Evolutionary conservation across 2,113 vertebrate species (phyloP).

Genomic region (Telmatochromis sp.): DNA sequence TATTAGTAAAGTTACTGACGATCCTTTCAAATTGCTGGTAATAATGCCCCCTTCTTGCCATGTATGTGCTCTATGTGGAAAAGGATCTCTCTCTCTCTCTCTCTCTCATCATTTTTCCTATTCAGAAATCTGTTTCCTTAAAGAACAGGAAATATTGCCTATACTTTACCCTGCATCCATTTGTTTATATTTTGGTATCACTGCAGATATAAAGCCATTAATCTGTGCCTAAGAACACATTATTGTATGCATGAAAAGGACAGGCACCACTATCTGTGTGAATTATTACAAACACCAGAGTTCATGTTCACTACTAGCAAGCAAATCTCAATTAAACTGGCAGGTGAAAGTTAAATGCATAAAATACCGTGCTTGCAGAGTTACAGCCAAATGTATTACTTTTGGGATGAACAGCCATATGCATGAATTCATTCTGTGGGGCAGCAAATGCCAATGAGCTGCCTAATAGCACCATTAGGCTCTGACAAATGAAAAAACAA

Average conservation of each 20-base stretch:
- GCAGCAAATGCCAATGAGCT: constrained; percentile 56
- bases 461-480: constrained; percentile 60
- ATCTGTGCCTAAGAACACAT: constrained; percentile 4
- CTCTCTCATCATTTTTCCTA: not conserved
- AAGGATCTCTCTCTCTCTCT: not conserved
- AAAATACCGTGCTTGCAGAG: constrained; percentile 41
- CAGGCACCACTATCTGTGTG: constrained; percentile 35
- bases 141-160: not conserved
- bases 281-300: constrained; percentile 34
- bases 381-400: constrained; percentile 8
- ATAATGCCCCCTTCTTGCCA: not conserved
- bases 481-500: constrained; percentile 64
- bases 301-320: constrained; percentile 15
- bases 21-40: not conserved
- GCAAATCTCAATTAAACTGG: constrained; percentile 67
- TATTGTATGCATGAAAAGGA: not conserved
- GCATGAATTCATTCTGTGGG: constrained; percentile 42
- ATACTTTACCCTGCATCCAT: constrained; percentile 12
- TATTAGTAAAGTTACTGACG: not conserved
- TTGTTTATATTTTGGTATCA: constrained; percentile 8
- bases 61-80: not conserved
- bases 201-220: not conserved
- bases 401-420: constrained; percentile 28
- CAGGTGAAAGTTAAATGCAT: constrained; percentile 61
- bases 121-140: not conserved